Evolutionary conservation across 1,140 invertebrate genomes (phyloP).

Genomic region (Anoplolepis gracilipes): DNA sequence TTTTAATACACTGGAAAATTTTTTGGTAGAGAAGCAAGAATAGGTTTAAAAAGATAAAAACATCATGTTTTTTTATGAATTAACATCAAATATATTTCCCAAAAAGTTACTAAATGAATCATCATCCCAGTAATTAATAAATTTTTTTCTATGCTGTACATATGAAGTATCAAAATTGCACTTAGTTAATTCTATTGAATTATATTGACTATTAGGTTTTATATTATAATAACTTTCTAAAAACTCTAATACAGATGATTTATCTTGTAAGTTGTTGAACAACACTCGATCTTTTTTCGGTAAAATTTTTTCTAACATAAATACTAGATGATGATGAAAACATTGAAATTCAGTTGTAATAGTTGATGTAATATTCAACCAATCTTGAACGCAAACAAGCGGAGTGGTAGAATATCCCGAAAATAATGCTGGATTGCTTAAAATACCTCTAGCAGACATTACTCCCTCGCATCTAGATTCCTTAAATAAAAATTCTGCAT

Average conservation of each 20-base stretch:
- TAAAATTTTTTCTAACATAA: constrained; percentile 95
- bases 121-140: constrained; percentile 40
- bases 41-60: background rate
- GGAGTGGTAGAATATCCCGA: constrained; percentile 90
- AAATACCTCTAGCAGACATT: constrained; percentile 96
- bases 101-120: constrained; percentile 30
- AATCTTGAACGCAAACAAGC: constrained; percentile 92
- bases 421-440: constrained; percentile 97
- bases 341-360: constrained; percentile 89
- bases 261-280: constrained; percentile 92
- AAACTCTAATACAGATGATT: constrained; percentile 90
- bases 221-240: constrained; percentile 87
- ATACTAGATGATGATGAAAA: constrained; percentile 97
- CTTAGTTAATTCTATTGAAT: constrained; percentile 77
- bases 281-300: constrained; percentile 89
- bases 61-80: constrained; percentile 14
- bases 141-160: constrained; percentile 37
- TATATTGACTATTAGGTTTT: constrained; percentile 70
- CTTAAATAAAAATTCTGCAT: constrained; percentile 89
- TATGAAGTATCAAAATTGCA: constrained; percentile 67
- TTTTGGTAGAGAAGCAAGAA: background rate
- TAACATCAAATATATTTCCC: constrained; percentile 46
- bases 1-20: background rate
- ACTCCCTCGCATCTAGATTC: constrained; percentile 92
- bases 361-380: constrained; percentile 90